phyloP scores from a whole-genome alignment of 2,888 invertebrate species.

The Melipona bicolor region DNA sequence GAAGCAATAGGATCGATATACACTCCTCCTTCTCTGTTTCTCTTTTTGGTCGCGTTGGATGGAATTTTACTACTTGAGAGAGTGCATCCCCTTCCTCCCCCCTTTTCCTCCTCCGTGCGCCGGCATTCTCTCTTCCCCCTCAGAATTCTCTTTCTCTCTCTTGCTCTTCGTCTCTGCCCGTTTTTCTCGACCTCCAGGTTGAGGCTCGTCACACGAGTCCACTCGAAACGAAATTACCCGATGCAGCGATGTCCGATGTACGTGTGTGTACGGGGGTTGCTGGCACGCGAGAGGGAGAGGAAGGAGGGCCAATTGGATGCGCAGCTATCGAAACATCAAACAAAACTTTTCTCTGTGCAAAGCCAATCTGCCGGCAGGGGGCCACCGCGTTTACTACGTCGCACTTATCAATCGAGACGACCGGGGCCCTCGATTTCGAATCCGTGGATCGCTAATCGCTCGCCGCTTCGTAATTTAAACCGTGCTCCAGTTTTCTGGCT shows the following conservation, averaged over 20 bases:
- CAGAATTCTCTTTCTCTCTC: not conserved
- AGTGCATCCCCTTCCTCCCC: conserved; percentile 3
- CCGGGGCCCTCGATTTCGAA: not conserved
- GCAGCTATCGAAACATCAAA: conserved; percentile 60
- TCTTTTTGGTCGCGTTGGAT: conserved; percentile 9
- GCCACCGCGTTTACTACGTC: conserved; percentile 31
- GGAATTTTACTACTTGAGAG: conserved; percentile 50
- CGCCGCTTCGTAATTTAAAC: conserved; percentile 35
- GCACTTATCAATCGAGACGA: conserved; percentile 47
- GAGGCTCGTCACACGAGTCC: conserved; percentile 57
- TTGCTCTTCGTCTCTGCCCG: not conserved
- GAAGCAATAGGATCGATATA: conserved; percentile 63
- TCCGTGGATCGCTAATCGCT: conserved; percentile 44
- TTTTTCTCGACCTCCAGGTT: conserved; percentile 29
- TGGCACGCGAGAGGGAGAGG: conserved; percentile 16
- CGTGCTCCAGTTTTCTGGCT: conserved; percentile 52
- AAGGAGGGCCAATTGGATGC: conserved; percentile 51
- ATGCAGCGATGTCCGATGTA: conserved; percentile 30
- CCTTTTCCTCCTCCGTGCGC: not conserved
- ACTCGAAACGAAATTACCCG: conserved; percentile 69
- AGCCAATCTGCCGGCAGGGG: conserved; percentile 46
- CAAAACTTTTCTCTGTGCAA: conserved; percentile 49
- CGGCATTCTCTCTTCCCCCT: not conserved
- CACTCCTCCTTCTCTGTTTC: not conserved
- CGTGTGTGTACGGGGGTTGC: conserved; percentile 39